Evolutionary conservation across 2,888 invertebrate genomes (phyloP).

Genomic region (Oligia strigilis): DNA sequence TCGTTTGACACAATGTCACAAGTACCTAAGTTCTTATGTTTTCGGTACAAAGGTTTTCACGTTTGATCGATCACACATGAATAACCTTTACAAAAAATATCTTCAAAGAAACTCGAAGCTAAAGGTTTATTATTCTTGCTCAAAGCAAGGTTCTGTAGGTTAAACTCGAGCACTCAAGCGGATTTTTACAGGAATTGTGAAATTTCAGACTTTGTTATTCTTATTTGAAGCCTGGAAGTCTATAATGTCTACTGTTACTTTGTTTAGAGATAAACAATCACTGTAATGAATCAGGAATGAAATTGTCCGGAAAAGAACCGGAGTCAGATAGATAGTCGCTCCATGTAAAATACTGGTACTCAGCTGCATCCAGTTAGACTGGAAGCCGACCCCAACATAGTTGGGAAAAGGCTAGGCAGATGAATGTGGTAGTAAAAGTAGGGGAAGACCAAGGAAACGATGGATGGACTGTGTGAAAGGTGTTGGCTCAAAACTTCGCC

Average conservation of each 20-base stretch:
- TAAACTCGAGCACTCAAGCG: background rate
- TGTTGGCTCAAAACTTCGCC: too few species aligned
- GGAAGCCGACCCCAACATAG: too few species aligned
- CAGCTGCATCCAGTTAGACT: too few species aligned
- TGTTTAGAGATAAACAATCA: background rate
- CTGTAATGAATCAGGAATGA: too few species aligned
- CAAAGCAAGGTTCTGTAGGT: constrained; percentile 24
- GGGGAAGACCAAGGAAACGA: too few species aligned
- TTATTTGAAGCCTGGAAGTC: background rate
- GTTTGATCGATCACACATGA: constrained; percentile 79
- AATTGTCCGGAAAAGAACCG: too few species aligned
- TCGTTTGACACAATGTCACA: constrained; percentile 50
- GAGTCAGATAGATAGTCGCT: too few species aligned
- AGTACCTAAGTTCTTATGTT: constrained; percentile 63
- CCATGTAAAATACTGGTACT: too few species aligned
- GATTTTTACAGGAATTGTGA: constrained; percentile 7
- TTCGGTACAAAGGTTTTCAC: constrained; percentile 67
- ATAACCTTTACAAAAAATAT: constrained; percentile 71
- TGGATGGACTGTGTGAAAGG: too few species aligned
- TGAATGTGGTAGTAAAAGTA: too few species aligned
- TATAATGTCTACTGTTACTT: background rate
- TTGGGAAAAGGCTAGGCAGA: too few species aligned
- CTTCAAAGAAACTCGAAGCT: constrained; percentile 42
- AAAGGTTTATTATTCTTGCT: constrained; percentile 50
- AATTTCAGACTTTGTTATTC: background rate